Evolutionary conservation across 35 echinoderm and acorn worm species (phyloP).

Genomic region (Apostichopus californicus): DNA sequence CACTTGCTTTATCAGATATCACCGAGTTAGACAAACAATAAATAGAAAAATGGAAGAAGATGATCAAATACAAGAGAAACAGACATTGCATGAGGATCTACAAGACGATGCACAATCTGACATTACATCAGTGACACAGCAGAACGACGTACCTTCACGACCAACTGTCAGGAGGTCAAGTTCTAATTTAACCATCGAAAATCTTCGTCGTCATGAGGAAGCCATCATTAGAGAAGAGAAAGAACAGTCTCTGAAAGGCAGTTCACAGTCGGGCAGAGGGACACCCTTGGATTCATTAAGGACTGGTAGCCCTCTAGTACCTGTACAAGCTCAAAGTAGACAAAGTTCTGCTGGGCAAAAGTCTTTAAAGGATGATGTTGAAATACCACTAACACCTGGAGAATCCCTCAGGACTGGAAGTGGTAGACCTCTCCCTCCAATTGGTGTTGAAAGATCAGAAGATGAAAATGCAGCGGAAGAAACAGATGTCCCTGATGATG

Average conservation of each 20-base stretch:
- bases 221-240: constrained; percentile 49
- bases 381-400: constrained; percentile 20
- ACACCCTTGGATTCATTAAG: constrained; percentile 3
- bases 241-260: constrained; percentile 59
- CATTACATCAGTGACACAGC: constrained; percentile 35
- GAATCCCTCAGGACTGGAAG: constrained; percentile 72
- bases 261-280: constrained; percentile 31
- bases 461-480: neutral
- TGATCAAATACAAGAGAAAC: neutral
- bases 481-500: neutral
- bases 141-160: neutral
- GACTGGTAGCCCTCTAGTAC: constrained; percentile 63
- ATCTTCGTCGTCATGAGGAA: constrained; percentile 74
- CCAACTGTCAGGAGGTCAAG: constrained; percentile 33
- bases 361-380: constrained; percentile 6
- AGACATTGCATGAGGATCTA: neutral
- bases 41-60: constrained; percentile 31
- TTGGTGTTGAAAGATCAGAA: constrained; percentile 52
- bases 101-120: constrained; percentile 26
- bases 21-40: too few species aligned
- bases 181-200: constrained; percentile 84
- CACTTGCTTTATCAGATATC: too few species aligned
- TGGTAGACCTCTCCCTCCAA: constrained; percentile 86
- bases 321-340: constrained; percentile 62
- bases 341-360: constrained; percentile 35